A percentile compares a stretch with the other conserved stretches of the same genome.
These are phyloP conservation scores for Protosalanx chinensis DNA, from an alignment of 2,797 vertebrate species.

Conservation along the genomic window DNA sequence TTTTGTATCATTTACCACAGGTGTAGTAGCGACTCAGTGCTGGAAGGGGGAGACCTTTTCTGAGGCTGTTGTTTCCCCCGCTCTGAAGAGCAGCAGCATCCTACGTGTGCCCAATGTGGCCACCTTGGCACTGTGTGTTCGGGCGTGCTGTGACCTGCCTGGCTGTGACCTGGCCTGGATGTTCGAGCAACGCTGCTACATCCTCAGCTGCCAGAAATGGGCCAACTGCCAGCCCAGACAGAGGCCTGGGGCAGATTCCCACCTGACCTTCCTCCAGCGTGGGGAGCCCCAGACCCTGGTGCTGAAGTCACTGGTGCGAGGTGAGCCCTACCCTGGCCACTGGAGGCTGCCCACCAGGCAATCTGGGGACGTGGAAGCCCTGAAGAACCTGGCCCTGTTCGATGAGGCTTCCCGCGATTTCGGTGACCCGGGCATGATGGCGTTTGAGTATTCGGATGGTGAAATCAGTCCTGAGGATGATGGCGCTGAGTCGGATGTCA, in stretches of 20 bases:
- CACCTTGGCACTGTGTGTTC: slow-evolving; percentile 73
- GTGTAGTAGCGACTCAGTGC: slow-evolving; percentile 76
- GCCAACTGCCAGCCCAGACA: slow-evolving; percentile 78
- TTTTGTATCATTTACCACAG: slow-evolving; percentile 60
- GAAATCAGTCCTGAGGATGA: slow-evolving; percentile 66
- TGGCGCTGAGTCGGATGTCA: slow-evolving; percentile 51
- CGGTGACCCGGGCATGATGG: slow-evolving; percentile 50
- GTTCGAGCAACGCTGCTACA: slow-evolving; percentile 82
- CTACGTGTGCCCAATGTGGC: slow-evolving; percentile 74
- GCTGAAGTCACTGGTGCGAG: slow-evolving; percentile 69
- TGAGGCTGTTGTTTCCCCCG: slow-evolving; percentile 79
- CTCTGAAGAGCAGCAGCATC: slow-evolving; percentile 73
- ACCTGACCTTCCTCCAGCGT: slow-evolving; percentile 80
- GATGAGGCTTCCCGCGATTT: slow-evolving; percentile 62
- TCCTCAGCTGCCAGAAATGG: slow-evolving; percentile 80
- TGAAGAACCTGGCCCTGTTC: slow-evolving; percentile 71
- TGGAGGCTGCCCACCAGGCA: slow-evolving; percentile 41
- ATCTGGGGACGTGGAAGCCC: slow-evolving; percentile 52
- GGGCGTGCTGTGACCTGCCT: slow-evolving; percentile 79
- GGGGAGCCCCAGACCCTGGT: slow-evolving; percentile 67
- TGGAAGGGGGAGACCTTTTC: slow-evolving; percentile 77
- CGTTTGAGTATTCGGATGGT: slow-evolving; percentile 72
- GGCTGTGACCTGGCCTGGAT: slow-evolving; percentile 87
- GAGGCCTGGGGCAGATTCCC: slow-evolving; percentile 73
- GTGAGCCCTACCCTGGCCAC: slow-evolving; percentile 63